A percentile compares a stretch with the other conserved stretches of the same genome.
Conservation (phyloP, 2,113 vertebrate genomes). For the Lophotis ruficrista region DNA sequence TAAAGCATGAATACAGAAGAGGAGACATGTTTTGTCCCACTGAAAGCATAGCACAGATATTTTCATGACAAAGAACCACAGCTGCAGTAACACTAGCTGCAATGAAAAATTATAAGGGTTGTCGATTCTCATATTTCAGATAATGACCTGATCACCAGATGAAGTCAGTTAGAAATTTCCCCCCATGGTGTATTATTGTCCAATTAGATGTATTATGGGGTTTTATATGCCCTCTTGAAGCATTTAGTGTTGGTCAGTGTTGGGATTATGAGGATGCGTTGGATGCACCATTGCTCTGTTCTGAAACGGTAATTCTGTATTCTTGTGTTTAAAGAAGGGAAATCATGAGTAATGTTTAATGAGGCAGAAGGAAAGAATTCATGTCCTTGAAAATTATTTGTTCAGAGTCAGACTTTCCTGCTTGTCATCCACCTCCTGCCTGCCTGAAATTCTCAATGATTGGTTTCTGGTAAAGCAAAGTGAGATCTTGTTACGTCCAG, state of each 20-base stretch:
- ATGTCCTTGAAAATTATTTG: not conserved
- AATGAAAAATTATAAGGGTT: constrained; percentile 30
- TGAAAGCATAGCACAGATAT: constrained; percentile 13
- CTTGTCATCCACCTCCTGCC: not conserved
- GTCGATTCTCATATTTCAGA: constrained; percentile 22
- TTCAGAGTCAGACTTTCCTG: not conserved
- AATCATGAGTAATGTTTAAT: not conserved
- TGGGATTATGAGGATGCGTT: not conserved
- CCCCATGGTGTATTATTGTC: not conserved
- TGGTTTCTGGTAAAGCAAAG: not conserved
- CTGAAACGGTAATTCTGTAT: not conserved
- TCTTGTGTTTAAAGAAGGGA: not conserved
- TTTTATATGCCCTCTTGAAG: not conserved
- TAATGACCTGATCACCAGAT: not conserved
- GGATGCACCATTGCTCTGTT: not conserved
- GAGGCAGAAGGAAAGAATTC: constrained; percentile 10
- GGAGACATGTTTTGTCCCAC: not conserved
- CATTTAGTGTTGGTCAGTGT: not conserved
- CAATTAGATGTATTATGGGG: not conserved
- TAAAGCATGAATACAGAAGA: not conserved
- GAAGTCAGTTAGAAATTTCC: not conserved
- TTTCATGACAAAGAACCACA: not conserved
- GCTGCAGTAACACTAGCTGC: not conserved
- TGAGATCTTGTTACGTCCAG: not conserved
- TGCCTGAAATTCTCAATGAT: not conserved